Conservation (phyloP, 2,797 vertebrate species). For the Meda fulgida region DNA sequence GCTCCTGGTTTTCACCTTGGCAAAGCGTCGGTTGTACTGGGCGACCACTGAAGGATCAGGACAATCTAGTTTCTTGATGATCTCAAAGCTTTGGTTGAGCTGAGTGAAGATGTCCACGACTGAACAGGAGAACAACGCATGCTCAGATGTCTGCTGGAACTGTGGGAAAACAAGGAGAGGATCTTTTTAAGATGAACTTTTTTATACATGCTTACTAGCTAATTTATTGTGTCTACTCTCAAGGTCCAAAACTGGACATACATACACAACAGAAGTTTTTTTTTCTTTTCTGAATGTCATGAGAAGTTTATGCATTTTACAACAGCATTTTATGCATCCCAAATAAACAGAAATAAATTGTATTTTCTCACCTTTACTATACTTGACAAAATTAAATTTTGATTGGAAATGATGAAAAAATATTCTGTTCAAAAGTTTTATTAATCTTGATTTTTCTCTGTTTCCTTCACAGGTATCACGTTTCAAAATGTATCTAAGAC, state of each 20-base stretch:
- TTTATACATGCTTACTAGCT: background rate
- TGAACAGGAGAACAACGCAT: slow-evolving; percentile 96
- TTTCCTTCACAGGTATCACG: background rate
- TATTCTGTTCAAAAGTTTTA: background rate
- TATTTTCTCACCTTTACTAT: background rate
- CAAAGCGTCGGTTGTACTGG: slow-evolving; percentile 91
- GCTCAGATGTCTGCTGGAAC: slow-evolving; percentile 98
- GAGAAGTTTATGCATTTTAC: background rate
- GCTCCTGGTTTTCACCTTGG: slow-evolving; percentile 80
- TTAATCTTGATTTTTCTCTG: background rate
- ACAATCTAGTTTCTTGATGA: slow-evolving; percentile 95
- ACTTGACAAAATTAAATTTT: background rate
- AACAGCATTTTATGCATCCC: background rate
- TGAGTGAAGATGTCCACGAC: slow-evolving; percentile 99
- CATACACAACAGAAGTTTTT: background rate
- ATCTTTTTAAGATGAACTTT: background rate
- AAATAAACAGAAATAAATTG: background rate
- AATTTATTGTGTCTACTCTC: background rate
- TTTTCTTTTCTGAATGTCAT: background rate
- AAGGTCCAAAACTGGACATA: background rate
- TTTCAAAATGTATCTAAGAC: background rate
- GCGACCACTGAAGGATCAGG: slow-evolving; percentile 88
- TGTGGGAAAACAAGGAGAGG: slow-evolving; percentile 60
- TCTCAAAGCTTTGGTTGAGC: slow-evolving; percentile 98
- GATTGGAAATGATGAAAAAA: background rate